Evolutionary conservation across 1,140 invertebrate species (phyloP), one percentile per base, ranked within the genome.

Genomic region (Dreissena rostriformis): DNA sequence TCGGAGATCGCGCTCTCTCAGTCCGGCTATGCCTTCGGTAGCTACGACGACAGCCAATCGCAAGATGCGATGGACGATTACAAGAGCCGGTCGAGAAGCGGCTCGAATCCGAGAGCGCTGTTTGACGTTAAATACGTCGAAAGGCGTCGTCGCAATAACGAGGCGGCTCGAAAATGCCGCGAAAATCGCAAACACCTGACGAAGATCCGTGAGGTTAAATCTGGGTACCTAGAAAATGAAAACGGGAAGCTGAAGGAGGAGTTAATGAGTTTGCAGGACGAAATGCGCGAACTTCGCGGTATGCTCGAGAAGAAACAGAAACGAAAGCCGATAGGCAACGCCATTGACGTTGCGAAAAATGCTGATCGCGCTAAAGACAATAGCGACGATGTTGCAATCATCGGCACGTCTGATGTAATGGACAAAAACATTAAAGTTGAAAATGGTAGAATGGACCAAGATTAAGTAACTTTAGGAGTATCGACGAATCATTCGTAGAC

Each of bases 241-340:
- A 95, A 95, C 87, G 92, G 90, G 26, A 96, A 97, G 90, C 95
- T 99, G 0, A 96, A 98, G 89, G 96, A 96, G 0, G 96, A 98
- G 93, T 94, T 99, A 86, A 96, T 97, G 75, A 95, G 97, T 78
- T 95, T 99, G 7, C 97, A 97, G 14, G 97, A 96, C 0, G 98
- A 99, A 92, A 97, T 99, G 61, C 97, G 97, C n/a, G 96, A 96
- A 84, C 95, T 99, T 0, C 97, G 98, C 86, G 94, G 94, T 82
- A 92, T 95, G 76, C 87, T 95, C 57, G 91, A 92, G 63, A 90
- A 90, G 86, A 92, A 92, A 51, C 75, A 53, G 26, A 49, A 77
- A 77, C 22, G 71, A 84, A 63, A 57, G 19, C 12, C 22, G 51
- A 51, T 7, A 19, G 24, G 29, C 22, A 4, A 53, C n/a, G 26